phyloP scores from a whole-genome alignment of 2,113 vertebrate genomes.

The Paradoxurus hermaphroditus region DNA sequence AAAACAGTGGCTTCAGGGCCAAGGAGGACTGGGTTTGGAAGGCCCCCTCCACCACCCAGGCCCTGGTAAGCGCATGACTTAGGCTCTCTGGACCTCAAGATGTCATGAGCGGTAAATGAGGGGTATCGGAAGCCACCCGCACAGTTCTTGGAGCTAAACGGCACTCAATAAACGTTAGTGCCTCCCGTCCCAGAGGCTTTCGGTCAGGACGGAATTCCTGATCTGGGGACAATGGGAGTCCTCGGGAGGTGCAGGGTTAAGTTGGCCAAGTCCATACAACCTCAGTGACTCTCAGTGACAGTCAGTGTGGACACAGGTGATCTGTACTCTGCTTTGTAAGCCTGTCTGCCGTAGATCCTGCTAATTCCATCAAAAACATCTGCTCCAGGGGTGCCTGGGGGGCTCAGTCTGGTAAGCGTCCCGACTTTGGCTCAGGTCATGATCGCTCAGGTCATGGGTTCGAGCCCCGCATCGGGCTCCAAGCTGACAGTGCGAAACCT shows the following conservation, averaged over 20 bases:
- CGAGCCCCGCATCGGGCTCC: no score
- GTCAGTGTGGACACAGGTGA: neutral
- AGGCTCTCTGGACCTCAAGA: neutral
- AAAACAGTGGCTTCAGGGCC: neutral
- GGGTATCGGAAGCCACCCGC: neutral
- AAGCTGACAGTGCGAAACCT: no score
- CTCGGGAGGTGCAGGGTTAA: rapidly evolving
- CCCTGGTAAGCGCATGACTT: neutral
- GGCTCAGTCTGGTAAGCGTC: no score
- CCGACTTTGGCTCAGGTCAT: no score
- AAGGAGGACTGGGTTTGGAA: neutral
- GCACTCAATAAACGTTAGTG: rapidly evolving
- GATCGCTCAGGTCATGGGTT: no score
- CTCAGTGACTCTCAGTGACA: no score
- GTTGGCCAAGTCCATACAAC: neutral
- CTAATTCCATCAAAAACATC: no score
- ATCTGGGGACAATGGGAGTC: neutral
- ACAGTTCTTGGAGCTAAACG: neutral
- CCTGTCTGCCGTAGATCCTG: neutral
- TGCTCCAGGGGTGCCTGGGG: no score
- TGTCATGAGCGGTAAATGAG: neutral
- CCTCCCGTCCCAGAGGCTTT: neutral
- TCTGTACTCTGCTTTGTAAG: no score
- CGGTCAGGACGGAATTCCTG: neutral
- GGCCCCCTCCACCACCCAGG: neutral